Evolutionary conservation across 2,113 vertebrate genomes (phyloP).

Genomic region (Ranitomeya variabilis): DNA sequence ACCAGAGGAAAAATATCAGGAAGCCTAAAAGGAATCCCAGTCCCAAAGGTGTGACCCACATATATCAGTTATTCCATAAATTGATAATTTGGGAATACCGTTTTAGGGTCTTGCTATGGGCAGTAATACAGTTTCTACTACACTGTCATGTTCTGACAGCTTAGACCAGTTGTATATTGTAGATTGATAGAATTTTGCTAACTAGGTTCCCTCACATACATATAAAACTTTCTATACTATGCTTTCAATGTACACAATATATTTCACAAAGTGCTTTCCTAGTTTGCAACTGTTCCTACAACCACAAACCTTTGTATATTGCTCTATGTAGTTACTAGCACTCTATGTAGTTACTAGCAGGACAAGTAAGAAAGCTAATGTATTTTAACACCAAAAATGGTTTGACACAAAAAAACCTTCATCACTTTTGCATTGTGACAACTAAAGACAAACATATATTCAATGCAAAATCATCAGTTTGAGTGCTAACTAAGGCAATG

Average conservation of each 20-base stretch:
- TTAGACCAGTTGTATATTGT: no score
- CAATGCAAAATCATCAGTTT: not conserved
- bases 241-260: not conserved
- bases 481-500: not conserved
- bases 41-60: not conserved
- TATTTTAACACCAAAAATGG: not conserved
- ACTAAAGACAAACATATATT: not conserved
- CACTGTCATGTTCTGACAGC: no score
- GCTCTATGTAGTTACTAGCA: not conserved
- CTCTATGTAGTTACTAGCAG: not conserved
- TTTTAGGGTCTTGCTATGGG: no score
- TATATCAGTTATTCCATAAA: not conserved
- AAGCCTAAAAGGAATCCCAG: no score
- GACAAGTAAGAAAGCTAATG: not conserved
- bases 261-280: not conserved
- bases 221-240: not conserved
- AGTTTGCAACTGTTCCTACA: not conserved
- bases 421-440: not conserved
- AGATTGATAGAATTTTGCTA: not conserved
- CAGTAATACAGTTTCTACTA: no score
- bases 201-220: not conserved
- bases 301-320: not conserved
- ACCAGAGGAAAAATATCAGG: no score
- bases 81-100: no score
- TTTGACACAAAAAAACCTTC: not conserved